Evolutionary conservation across 2,113 vertebrate species (phyloP).

Genomic region (Eleginops maclovinus): DNA sequence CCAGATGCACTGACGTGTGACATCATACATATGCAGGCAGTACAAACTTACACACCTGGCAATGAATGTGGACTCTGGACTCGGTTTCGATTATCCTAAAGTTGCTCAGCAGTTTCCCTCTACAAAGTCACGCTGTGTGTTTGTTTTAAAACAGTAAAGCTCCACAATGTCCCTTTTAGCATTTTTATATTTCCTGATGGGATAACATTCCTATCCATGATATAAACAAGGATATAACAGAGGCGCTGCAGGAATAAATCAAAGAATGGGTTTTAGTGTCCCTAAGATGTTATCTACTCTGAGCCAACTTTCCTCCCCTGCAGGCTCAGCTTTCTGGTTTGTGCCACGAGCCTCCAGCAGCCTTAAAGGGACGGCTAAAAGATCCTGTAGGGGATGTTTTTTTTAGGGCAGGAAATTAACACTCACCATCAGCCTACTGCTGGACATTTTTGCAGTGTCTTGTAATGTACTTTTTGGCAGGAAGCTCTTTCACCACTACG

Average conservation of each 20-base stretch:
- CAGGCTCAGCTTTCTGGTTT: slow-evolving; percentile 41
- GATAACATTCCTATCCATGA: background rate
- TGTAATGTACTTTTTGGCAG: slow-evolving; percentile 6
- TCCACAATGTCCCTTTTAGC: background rate
- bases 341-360: slow-evolving; percentile 27
- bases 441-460: slow-evolving; percentile 5
- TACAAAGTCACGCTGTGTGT: background rate
- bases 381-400: background rate
- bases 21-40: slow-evolving; percentile 44
- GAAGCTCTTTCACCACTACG: background rate
- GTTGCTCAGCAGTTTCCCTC: slow-evolving; percentile 22
- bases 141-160: slow-evolving; percentile 3
- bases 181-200: background rate
- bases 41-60: slow-evolving; percentile 23
- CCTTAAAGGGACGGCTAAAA: slow-evolving; percentile 38
- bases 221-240: background rate
- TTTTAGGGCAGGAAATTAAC: slow-evolving; percentile 45
- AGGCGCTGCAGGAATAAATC: slow-evolving; percentile 1
- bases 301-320: slow-evolving; percentile 24
- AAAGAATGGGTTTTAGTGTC: slow-evolving; percentile 12
- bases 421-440: slow-evolving; percentile 4
- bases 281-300: background rate
- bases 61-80: slow-evolving; percentile 56
- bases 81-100: slow-evolving; percentile 16
- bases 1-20: slow-evolving; percentile 48